Evolutionary conservation across 2,797 vertebrate genomes (phyloP).

Genomic region (Cheirogaleus major): DNA sequence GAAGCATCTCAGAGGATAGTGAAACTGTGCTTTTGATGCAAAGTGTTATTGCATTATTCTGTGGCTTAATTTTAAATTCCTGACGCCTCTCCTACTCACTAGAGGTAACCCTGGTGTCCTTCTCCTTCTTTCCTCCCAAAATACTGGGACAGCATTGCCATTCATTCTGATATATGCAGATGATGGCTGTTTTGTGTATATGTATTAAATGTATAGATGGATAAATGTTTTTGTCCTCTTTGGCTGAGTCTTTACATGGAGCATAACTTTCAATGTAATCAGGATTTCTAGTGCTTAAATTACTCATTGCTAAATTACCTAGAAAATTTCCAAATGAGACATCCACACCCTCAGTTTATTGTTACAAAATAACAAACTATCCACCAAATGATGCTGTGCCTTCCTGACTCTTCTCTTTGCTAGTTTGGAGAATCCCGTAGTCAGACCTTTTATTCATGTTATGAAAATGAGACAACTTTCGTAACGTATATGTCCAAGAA

Average conservation of each 20-base stretch:
- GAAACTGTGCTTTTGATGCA: not conserved
- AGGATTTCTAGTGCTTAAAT: not conserved
- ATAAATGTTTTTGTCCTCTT: not conserved
- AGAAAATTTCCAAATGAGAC: slow-evolving; percentile 17
- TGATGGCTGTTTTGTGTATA: not conserved
- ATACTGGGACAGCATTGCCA: not conserved
- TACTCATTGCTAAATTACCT: not conserved
- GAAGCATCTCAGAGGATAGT: not conserved
- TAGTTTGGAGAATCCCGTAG: not conserved
- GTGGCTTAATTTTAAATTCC: not conserved
- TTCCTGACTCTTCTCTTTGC: not conserved
- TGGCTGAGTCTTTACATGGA: not conserved
- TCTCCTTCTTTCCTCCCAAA: not conserved
- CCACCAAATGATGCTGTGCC: not conserved
- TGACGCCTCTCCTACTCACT: not conserved
- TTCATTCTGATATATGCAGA: not conserved
- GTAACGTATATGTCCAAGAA: not conserved
- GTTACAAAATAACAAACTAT: not conserved
- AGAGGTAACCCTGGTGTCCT: not conserved
- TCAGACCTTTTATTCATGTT: not conserved
- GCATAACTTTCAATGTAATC: not conserved
- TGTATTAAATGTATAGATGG: not conserved
- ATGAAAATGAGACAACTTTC: not conserved
- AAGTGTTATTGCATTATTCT: not conserved
- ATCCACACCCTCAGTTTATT: not conserved